These are phyloP conservation scores for Yponomeuta sedellus DNA, from an alignment of 2,888 invertebrate species.

Conservation along the genomic window DNA sequence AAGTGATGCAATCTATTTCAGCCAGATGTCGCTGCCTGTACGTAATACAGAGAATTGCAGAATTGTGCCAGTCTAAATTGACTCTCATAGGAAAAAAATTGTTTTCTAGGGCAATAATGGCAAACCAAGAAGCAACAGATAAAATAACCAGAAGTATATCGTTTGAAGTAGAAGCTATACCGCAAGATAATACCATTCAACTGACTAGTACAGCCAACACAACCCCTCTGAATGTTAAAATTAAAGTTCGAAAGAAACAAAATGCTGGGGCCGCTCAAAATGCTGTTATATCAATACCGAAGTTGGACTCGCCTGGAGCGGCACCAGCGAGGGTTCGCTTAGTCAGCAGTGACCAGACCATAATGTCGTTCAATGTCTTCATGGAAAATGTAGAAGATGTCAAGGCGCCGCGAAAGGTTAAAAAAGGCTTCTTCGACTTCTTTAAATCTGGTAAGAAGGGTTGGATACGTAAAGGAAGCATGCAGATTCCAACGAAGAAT, in stretches of 20 bases:
- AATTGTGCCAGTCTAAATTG: no score
- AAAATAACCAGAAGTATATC: conserved; percentile 43
- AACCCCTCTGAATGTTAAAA: conserved; percentile 51
- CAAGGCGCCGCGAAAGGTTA: not conserved
- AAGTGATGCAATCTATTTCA: no score
- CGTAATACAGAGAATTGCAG: no score
- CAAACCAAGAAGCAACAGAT: conserved; percentile 20
- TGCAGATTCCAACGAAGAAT: no score
- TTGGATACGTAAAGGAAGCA: no score
- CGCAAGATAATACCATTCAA: conserved; percentile 32
- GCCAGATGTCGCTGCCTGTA: no score
- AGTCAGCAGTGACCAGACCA: conserved; percentile 56
- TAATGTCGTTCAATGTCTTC: conserved; percentile 55
- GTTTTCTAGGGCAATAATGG: not conserved
- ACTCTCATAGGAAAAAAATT: not conserved
- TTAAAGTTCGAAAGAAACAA: conserved; percentile 50
- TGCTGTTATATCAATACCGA: conserved; percentile 39
- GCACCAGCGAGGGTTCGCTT: conserved; percentile 38
- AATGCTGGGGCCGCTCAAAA: conserved; percentile 27
- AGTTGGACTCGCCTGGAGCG: conserved; percentile 25
- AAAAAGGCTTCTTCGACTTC: conserved; percentile 33
- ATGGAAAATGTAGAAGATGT: conserved; percentile 34
- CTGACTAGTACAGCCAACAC: conserved; percentile 29
- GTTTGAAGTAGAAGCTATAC: conserved; percentile 52
- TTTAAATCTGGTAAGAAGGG: conserved; percentile 33